These are phyloP conservation scores for Psettodes erumei DNA, from an alignment of 2,113 vertebrate genomes.

Conservation along the genomic window DNA sequence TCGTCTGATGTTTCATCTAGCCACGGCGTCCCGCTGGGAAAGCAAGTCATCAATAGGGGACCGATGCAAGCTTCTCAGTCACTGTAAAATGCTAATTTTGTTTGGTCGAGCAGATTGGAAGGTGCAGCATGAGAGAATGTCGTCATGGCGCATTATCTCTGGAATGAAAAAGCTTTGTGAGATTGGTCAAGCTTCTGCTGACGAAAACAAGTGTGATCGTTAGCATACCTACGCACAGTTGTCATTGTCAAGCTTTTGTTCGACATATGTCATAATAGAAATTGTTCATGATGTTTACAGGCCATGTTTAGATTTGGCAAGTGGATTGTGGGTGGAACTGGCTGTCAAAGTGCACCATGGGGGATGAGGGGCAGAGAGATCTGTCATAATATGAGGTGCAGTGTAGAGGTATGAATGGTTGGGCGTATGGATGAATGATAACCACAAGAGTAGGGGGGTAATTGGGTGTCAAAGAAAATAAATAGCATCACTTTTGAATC, in stretches of 20 bases:
- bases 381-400: neutral
- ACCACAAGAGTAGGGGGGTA: neutral
- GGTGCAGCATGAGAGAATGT: neutral
- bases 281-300: neutral
- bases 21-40: neutral
- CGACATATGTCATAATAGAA: neutral
- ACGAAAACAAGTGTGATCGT: neutral
- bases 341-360: constrained; percentile 4
- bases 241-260: neutral
- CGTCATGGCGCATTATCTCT: neutral
- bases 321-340: neutral
- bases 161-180: neutral
- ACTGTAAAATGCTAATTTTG: neutral
- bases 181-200: neutral
- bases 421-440: neutral
- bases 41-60: neutral
- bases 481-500: neutral
- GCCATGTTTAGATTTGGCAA: constrained; percentile 6
- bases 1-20: neutral
- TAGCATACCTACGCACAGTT: too few species aligned
- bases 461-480: neutral
- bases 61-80: neutral
- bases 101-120: neutral
- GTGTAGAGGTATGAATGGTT: constrained; percentile 5
- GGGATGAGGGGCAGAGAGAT: neutral